Percentiles rank a stretch among this genome's conserved stretches.
phyloP scores from a whole-genome alignment of 2,888 invertebrate species.

The Steromphala cineraria region DNA sequence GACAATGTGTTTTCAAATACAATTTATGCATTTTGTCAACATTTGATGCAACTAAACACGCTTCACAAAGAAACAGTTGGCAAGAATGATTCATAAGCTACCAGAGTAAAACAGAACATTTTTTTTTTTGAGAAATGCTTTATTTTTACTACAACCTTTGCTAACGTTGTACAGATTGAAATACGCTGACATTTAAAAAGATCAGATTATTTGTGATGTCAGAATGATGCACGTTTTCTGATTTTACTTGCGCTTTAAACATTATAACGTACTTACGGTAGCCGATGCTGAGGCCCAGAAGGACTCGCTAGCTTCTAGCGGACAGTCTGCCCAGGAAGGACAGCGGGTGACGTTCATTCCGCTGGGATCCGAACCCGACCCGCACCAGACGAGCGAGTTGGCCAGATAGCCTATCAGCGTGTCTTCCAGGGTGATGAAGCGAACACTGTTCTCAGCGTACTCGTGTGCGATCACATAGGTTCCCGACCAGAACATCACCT shows the following conservation, averaged over 20 bases:
- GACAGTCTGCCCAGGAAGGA: conserved; percentile 49
- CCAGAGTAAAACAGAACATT: no score
- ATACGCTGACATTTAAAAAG: no score
- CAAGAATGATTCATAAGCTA: no score
- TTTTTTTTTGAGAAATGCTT: no score
- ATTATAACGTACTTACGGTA: conserved; percentile 37
- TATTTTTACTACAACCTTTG: background rate
- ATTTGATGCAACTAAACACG: no score
- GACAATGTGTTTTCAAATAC: no score
- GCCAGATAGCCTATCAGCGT: conserved; percentile 56
- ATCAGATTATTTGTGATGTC: no score
- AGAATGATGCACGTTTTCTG: no score
- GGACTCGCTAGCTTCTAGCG: conserved; percentile 43
- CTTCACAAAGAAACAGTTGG: no score
- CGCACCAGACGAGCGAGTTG: conserved; percentile 58
- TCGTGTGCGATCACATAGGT: conserved; percentile 49
- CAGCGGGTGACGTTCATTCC: conserved; percentile 48
- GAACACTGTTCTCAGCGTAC: conserved; percentile 43
- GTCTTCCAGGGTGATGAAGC: conserved; percentile 55
- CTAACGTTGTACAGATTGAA: no score
- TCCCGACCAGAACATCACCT: conserved; percentile 59
- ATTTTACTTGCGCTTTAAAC: background rate
- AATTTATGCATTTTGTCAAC: no score
- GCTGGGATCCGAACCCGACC: conserved; percentile 42
- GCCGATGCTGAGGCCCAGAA: conserved; percentile 60